A percentile compares a stretch with the other conserved stretches of the same genome.
These are phyloP conservation scores for Cydia fagiglandana DNA, from an alignment of 1,140 invertebrate species.

Conservation along the genomic window DNA sequence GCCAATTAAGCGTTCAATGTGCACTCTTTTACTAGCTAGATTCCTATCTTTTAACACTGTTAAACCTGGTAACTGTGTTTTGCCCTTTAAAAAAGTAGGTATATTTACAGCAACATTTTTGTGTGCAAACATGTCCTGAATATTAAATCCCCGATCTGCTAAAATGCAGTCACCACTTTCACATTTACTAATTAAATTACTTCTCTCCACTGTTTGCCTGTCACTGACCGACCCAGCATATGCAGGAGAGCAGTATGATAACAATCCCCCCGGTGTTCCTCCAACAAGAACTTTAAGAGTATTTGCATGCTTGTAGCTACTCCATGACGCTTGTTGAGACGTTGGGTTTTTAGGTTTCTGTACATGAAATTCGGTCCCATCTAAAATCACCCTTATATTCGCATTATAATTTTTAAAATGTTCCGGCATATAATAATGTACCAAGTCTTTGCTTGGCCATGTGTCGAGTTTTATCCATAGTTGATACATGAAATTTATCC, in stretches of 20 bases:
- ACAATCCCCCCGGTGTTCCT: conserved; percentile 14
- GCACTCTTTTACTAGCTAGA: conserved; percentile 30
- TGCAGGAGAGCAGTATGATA: conserved; percentile 27
- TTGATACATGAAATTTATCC: background rate
- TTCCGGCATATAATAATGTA: background rate
- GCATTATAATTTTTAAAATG: background rate
- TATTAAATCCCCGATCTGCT: conserved; percentile 38
- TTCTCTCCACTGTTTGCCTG: conserved; percentile 36
- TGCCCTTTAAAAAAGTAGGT: conserved; percentile 39
- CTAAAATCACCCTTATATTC: background rate
- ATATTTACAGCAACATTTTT: conserved; percentile 35
- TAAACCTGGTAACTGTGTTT: conserved; percentile 36
- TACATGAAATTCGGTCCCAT: background rate
- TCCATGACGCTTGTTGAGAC: background rate
- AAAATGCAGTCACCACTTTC: conserved; percentile 35
- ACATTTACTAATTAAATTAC: conserved; percentile 25
- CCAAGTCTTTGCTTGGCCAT: background rate
- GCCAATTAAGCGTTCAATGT: conserved; percentile 34
- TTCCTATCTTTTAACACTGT: conserved; percentile 25
- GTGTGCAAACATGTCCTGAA: conserved; percentile 36
- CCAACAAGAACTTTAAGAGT: conserved; percentile 30
- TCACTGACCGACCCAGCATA: conserved; percentile 35
- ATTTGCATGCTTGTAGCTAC: conserved; percentile 15
- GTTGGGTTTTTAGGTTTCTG: background rate
- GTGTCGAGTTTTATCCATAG: background rate